Conservation (phyloP, 2,113 vertebrate genomes). For the Chaenogobius annularis region DNA sequence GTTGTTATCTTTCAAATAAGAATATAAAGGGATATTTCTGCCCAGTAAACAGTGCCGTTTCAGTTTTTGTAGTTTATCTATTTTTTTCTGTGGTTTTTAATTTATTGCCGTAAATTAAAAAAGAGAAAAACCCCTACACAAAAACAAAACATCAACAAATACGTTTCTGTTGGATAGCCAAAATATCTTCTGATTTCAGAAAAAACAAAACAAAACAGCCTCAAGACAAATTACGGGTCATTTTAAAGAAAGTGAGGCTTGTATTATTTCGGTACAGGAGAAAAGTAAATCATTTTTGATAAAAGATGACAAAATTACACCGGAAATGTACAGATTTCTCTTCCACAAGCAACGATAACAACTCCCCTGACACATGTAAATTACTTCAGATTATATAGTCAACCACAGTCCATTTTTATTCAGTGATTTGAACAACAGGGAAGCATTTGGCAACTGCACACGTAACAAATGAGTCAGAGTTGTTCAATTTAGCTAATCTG, state of each 20-base stretch:
- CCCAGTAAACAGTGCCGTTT: too few relatives aligned
- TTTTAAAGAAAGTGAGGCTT: too few relatives aligned
- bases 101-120: too few relatives aligned
- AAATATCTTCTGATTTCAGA: background rate
- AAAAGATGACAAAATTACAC: background rate
- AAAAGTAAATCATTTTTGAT: background rate
- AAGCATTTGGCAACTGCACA: background rate
- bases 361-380: background rate
- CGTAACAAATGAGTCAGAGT: constrained; percentile 2
- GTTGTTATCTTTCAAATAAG: too few relatives aligned
- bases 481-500: background rate
- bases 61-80: too few relatives aligned
- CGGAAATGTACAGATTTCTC: constrained; percentile 18
- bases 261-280: background rate
- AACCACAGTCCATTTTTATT: background rate
- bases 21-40: background rate
- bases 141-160: too few relatives aligned
- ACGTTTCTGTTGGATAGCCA: background rate
- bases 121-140: too few relatives aligned
- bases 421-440: background rate
- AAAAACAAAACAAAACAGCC: too few relatives aligned
- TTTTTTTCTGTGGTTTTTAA: too few relatives aligned
- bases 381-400: background rate
- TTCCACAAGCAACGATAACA: constrained; percentile 15
- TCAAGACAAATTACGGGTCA: too few relatives aligned